These are phyloP conservation scores for Scaptomyza caliginosa DNA, from an alignment of 2,888 invertebrate species.

Conservation along the genomic window DNA sequence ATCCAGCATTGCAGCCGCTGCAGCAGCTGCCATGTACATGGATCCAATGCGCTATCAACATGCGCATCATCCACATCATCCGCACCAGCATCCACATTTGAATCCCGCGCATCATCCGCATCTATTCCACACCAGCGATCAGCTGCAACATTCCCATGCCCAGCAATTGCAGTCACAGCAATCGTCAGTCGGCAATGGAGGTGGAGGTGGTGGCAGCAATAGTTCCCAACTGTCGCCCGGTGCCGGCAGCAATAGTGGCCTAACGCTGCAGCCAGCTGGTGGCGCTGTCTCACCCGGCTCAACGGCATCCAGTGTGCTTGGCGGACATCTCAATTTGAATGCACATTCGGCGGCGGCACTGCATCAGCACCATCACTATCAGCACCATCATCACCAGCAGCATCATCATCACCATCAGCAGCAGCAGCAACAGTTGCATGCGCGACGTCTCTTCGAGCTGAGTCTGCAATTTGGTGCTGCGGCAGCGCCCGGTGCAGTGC, in stretches of 20 bases:
- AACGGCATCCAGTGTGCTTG: constrained; percentile 80
- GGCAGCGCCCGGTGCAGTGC: constrained; percentile 83
- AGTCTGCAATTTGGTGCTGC: constrained; percentile 84
- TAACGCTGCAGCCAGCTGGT: constrained; percentile 77
- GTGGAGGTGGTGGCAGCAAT: constrained; percentile 42
- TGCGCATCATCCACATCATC: constrained; percentile 80
- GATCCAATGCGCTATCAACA: constrained; percentile 84
- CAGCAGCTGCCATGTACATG: constrained; percentile 84
- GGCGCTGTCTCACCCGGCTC: constrained; percentile 79
- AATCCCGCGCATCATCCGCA: constrained; percentile 84
- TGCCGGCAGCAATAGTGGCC: constrained; percentile 78
- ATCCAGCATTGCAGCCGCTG: constrained; percentile 84
- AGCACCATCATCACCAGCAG: constrained; percentile 83
- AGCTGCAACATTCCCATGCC: constrained; percentile 80
- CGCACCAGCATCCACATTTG: constrained; percentile 83
- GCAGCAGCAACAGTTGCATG: constrained; percentile 84
- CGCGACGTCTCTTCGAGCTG: constrained; percentile 84
- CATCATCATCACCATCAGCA: constrained; percentile 84
- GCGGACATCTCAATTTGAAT: constrained; percentile 83
- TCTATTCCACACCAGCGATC: constrained; percentile 83
- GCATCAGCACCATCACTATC: constrained; percentile 83
- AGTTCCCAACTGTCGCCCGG: constrained; percentile 78
- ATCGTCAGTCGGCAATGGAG: constrained; percentile 1
- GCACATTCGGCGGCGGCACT: constrained; percentile 82
- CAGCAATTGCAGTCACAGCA: constrained; percentile 57